Evolutionary conservation across 1,140 invertebrate genomes (phyloP).

Genomic region (Saxidomus purpurata): DNA sequence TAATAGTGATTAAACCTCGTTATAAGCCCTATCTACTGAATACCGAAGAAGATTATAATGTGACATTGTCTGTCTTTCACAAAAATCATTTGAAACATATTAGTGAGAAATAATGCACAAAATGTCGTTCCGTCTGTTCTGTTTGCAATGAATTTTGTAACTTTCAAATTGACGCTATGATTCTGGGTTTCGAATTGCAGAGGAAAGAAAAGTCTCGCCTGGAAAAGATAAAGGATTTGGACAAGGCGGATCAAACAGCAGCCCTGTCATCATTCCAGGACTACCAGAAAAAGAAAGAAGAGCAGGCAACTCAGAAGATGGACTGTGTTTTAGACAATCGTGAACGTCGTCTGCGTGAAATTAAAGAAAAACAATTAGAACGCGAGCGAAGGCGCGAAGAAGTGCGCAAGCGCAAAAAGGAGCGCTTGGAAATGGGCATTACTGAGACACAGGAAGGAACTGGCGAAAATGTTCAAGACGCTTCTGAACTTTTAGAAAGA

Average conservation of each 20-base stretch:
- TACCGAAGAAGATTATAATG: background rate
- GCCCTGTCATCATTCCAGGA: conserved; percentile 71
- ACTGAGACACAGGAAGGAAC: conserved; percentile 5
- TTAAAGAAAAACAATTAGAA: conserved; percentile 75
- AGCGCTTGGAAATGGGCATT: conserved; percentile 41
- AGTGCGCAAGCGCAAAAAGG: conserved; percentile 73
- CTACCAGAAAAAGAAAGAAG: conserved; percentile 73
- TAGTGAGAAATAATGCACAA: too few relatives aligned
- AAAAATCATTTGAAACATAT: background rate
- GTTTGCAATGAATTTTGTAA: too few relatives aligned
- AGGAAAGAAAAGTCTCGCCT: conserved; percentile 75
- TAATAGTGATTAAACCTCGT: background rate
- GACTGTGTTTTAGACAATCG: conserved; percentile 76
- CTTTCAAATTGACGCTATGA: too few relatives aligned
- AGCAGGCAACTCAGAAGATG: conserved; percentile 72
- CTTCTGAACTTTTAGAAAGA: conserved; percentile 45
- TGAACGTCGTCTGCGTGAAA: conserved; percentile 73
- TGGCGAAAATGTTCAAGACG: conserved; percentile 60
- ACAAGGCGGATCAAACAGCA: conserved; percentile 71
- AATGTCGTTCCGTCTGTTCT: too few relatives aligned
- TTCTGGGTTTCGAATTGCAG: too few relatives aligned
- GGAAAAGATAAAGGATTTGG: conserved; percentile 75
- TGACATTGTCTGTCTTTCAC: background rate
- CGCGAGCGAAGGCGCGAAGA: conserved; percentile 75
- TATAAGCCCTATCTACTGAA: background rate